Evolutionary conservation across 2,113 vertebrate genomes (phyloP).

Genomic region (Australoheros scitulus): DNA sequence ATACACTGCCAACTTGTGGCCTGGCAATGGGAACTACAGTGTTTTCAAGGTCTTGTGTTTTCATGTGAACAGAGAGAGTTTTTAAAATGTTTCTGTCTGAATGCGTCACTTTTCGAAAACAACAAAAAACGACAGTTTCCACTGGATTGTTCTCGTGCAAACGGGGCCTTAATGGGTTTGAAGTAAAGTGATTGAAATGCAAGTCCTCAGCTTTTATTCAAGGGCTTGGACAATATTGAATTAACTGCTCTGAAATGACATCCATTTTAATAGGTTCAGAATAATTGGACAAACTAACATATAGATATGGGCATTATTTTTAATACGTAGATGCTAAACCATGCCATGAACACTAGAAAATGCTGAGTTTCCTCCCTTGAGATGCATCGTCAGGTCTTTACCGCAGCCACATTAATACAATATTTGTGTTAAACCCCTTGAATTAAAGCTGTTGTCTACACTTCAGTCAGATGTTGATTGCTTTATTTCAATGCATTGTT

Average conservation of each 20-base stretch:
- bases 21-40: too few relatives aligned
- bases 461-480: neutral
- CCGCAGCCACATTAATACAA: neutral
- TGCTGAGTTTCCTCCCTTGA: neutral
- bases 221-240: neutral
- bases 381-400: neutral
- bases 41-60: too few relatives aligned
- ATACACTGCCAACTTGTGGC: too few relatives aligned
- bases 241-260: neutral
- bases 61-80: too few relatives aligned
- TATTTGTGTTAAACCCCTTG: neutral
- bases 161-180: neutral
- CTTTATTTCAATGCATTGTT: neutral
- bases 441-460: neutral
- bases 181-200: neutral
- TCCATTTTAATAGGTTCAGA: neutral
- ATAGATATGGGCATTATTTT: neutral
- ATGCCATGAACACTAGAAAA: neutral
- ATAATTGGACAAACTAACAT: neutral
- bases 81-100: too few relatives aligned
- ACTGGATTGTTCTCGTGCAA: too few relatives aligned
- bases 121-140: too few relatives aligned
- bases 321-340: neutral
- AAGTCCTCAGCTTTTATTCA: neutral
- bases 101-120: too few relatives aligned